Conservation (phyloP, 2,888 invertebrate species). For the Pristionchus exspectatus region DNA sequence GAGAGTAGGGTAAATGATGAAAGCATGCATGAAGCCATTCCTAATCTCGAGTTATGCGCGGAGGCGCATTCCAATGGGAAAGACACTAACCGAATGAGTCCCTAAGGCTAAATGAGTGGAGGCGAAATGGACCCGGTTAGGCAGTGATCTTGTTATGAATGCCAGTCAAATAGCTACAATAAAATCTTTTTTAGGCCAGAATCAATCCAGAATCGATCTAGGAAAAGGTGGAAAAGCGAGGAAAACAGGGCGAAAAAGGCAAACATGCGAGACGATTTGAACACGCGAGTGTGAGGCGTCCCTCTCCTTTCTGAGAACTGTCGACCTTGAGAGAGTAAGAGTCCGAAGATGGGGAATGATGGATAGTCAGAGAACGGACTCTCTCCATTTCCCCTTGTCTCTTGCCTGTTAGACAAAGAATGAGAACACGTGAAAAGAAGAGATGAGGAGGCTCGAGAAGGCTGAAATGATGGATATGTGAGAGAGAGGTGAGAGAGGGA, state of each 20-base stretch:
- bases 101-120: neutral
- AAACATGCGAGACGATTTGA: neutral
- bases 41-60: neutral
- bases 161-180: neutral
- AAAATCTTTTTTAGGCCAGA: no score
- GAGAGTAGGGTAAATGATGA: no score
- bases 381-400: neutral
- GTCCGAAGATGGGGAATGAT: constrained; percentile 20
- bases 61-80: neutral
- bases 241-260: constrained; percentile 18
- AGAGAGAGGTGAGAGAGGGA: constrained; percentile 28
- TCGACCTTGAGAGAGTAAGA: constrained; percentile 26
- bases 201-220: neutral
- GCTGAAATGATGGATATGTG: neutral
- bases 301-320: constrained; percentile 44
- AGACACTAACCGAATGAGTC: neutral
- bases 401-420: neutral
- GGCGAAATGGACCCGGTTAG: neutral
- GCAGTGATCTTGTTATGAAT: neutral
- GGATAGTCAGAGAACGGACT: neutral
- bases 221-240: neutral
- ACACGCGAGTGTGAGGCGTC: constrained; percentile 31
- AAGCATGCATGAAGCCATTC: no score
- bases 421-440: neutral
- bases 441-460: neutral